Evolutionary conservation across 2,888 invertebrate genomes (phyloP), one percentile per base, ranked within the genome.

Genomic region (Trachelus tabidus): DNA sequence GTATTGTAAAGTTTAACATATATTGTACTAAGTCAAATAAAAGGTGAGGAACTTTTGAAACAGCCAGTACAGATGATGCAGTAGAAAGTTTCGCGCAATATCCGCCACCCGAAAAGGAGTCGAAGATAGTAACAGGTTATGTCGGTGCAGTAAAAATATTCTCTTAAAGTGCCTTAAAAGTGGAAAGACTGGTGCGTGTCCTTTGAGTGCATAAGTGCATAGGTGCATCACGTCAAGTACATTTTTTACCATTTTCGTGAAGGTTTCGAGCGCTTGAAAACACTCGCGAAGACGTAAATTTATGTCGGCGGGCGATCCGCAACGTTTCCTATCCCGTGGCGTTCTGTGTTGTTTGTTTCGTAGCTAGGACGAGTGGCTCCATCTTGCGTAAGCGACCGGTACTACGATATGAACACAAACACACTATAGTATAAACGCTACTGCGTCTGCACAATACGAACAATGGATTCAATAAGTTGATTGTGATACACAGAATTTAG

Each of bases 321-420:
- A 34, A 35, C 78, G 73, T 76, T 76, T 35, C 56, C 23, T 76
- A 75, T 78, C 23, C 31, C 12, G 34, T 74, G 31, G 74, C 30
- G 81, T 83, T 83, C 79, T 86, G 82, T 87, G 83, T 83, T 88
- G 87, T 86, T 85, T 84, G 68, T 68, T 79, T 86, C 83, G 89
- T 89, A 85, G 85, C 88, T 82, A 89, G 84, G 89, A 87, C 83
- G 82, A 84, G 84, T 79, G 77, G 80, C 84, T 84, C 81, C 86
- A 85, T 84, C 85, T 86, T 79, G 75, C 69, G 37, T 30, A n/a
- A 73, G 56, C 76, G 69, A 68, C 68, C 71, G 71, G 31, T 31
- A 71, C 71, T 71, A 15, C 71, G 1, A 33, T 33, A 30, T 31
- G 12, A 71, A 56, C 56, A 56, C 23, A 56, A 56, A 56, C 56